Evolutionary conservation across 2,888 invertebrate species (phyloP).

Genomic region (Mamestra brassicae): DNA sequence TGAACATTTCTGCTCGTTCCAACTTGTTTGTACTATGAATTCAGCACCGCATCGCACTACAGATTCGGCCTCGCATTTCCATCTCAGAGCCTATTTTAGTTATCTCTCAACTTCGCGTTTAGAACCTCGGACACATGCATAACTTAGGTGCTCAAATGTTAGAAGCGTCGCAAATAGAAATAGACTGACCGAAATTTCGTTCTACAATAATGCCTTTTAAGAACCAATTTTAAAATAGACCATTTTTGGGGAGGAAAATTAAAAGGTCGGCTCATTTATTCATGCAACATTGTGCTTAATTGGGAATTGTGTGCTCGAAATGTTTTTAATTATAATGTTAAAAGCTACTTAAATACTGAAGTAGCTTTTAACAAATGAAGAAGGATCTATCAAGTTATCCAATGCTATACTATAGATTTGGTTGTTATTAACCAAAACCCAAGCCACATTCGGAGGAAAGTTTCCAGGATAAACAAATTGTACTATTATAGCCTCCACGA

Average conservation of each 20-base stretch:
- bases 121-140: constrained; percentile 38
- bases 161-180: constrained; percentile 21
- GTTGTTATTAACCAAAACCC: not conserved
- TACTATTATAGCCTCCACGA: not conserved
- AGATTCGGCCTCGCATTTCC: constrained; percentile 30
- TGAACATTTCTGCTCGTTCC: constrained; percentile 20
- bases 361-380: not conserved
- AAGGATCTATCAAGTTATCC: not conserved
- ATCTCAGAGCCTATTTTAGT: constrained; percentile 40
- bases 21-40: constrained; percentile 27
- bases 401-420: not conserved
- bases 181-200: constrained; percentile 29
- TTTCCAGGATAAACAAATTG: not conserved
- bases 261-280: constrained; percentile 28
- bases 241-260: constrained; percentile 7
- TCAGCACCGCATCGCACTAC: constrained; percentile 22
- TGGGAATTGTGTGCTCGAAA: not conserved
- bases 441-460: not conserved
- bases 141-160: constrained; percentile 28
- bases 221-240: constrained; percentile 23
- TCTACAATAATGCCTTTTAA: constrained; percentile 17
- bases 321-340: not conserved
- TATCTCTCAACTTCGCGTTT: constrained; percentile 25
- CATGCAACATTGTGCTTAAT: constrained; percentile 3
- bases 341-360: too few species aligned